Percentiles rank a stretch among this genome's conserved stretches.
Evolutionary conservation across 1,140 invertebrate genomes (phyloP).

Genomic region (Physella acuta): DNA sequence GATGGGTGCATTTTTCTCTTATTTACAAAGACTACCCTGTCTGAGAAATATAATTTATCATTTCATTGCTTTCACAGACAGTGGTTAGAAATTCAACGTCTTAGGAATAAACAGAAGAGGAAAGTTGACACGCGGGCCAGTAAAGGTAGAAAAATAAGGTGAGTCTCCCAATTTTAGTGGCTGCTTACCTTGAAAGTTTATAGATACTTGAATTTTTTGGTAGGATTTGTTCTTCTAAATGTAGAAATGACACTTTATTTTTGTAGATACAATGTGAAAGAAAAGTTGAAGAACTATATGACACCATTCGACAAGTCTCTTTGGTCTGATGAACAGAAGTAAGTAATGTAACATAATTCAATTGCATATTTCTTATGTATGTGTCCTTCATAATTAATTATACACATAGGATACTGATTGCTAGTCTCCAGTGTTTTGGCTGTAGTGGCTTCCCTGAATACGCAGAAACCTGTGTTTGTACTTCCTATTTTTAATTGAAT

Average conservation of each 20-base stretch:
- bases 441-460: background rate
- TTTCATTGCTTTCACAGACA: too few relatives aligned
- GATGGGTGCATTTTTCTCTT: too few relatives aligned
- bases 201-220: too few relatives aligned
- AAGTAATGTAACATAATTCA: too few relatives aligned
- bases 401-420: too few relatives aligned
- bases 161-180: background rate
- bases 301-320: slow-evolving; percentile 21
- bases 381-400: too few relatives aligned
- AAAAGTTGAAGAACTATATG: slow-evolving; percentile 22
- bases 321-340: slow-evolving; percentile 25
- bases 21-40: too few relatives aligned
- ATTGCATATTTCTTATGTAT: too few relatives aligned
- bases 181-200: background rate
- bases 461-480: too few relatives aligned
- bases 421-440: background rate
- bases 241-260: background rate
- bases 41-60: too few relatives aligned
- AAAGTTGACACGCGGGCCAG: slow-evolving; percentile 23
- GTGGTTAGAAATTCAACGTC: slow-evolving; percentile 22
- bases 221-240: background rate
- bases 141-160: slow-evolving; percentile 24
- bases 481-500: too few relatives aligned
- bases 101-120: slow-evolving; percentile 23
- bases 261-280: slow-evolving; percentile 23